These are phyloP conservation scores for Cottoperca gobio DNA, from an alignment of 2,797 vertebrate species.

Conservation along the genomic window DNA sequence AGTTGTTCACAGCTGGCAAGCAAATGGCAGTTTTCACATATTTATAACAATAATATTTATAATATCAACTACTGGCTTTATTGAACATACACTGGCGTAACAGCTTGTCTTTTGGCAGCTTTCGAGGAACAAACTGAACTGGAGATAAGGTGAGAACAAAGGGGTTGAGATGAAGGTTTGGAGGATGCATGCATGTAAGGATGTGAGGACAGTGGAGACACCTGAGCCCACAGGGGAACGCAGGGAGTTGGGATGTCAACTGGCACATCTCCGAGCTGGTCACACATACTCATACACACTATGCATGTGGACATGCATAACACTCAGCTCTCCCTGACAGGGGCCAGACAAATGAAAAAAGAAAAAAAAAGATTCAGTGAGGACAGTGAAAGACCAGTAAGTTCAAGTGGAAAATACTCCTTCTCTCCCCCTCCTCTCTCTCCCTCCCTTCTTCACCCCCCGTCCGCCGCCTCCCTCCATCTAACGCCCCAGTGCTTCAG, in stretches of 20 bases:
- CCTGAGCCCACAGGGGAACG: not conserved
- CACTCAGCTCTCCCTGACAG: conserved; percentile 74
- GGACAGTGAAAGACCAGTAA: conserved; percentile 81
- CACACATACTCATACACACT: conserved; percentile 25
- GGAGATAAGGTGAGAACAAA: not conserved
- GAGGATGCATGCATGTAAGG: conserved; percentile 3
- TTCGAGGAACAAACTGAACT: not conserved
- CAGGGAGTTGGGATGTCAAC: conserved; percentile 3
- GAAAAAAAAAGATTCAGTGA: conserved; percentile 55
- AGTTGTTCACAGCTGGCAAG: not conserved
- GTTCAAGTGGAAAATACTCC: conserved; percentile 84
- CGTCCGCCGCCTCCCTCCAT: conserved; percentile 62
- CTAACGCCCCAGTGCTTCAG: conserved; percentile 79
- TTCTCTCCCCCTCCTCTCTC: conserved; percentile 5
- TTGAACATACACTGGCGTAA: not conserved
- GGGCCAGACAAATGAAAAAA: conserved; percentile 80
- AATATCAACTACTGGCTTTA: conserved; percentile 13
- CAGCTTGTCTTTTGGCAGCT: not conserved
- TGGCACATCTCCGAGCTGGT: conserved; percentile 38
- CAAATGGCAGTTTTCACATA: conserved; percentile 7
- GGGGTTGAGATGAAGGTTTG: not conserved
- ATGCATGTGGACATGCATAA: conserved; percentile 43
- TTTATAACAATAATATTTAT: not conserved
- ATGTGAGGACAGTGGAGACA: not conserved
- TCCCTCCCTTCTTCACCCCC: conserved; percentile 22